Conservation (phyloP, 2,797 vertebrate species). For the Buphagus erythrorhynchus region DNA sequence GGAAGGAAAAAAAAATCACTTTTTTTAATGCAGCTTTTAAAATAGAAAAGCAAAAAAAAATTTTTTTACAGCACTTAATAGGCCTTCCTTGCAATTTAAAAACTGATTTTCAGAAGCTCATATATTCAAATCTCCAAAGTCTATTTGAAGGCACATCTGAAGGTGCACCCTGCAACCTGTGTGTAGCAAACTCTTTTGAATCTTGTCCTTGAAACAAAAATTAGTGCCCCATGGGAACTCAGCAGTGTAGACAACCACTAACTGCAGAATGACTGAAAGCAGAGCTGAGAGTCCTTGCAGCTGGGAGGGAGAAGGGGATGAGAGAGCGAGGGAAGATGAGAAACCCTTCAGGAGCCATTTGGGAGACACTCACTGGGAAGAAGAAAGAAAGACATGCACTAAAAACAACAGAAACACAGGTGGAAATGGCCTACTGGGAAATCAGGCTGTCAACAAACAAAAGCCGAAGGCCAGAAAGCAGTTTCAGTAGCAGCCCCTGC, state of each 20-base stretch:
- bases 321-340: slow-evolving; percentile 87
- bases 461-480: slow-evolving; percentile 80
- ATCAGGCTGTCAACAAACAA: slow-evolving; percentile 85
- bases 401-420: slow-evolving; percentile 84
- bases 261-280: slow-evolving; percentile 79
- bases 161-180: slow-evolving; percentile 80
- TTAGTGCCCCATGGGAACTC: slow-evolving; percentile 75
- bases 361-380: slow-evolving; percentile 78
- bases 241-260: slow-evolving; percentile 77
- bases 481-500: slow-evolving; percentile 74
- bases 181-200: slow-evolving; percentile 80
- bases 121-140: slow-evolving; percentile 80
- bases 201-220: slow-evolving; percentile 84
- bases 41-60: slow-evolving; percentile 46
- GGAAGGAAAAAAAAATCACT: not conserved
- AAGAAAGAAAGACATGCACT: slow-evolving; percentile 80
- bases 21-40: slow-evolving; percentile 68
- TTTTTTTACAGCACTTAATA: slow-evolving; percentile 75
- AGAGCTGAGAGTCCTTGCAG: slow-evolving; percentile 80
- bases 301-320: slow-evolving; percentile 80
- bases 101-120: slow-evolving; percentile 76
- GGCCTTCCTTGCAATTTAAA: slow-evolving; percentile 77
- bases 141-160: slow-evolving; percentile 83
- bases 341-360: slow-evolving; percentile 82
- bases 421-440: slow-evolving; percentile 84